Percentiles rank a stretch among this genome's conserved stretches.
These are phyloP conservation scores for Drosophila histrio DNA, from an alignment of 2,888 invertebrate species.

Conservation along the genomic window DNA sequence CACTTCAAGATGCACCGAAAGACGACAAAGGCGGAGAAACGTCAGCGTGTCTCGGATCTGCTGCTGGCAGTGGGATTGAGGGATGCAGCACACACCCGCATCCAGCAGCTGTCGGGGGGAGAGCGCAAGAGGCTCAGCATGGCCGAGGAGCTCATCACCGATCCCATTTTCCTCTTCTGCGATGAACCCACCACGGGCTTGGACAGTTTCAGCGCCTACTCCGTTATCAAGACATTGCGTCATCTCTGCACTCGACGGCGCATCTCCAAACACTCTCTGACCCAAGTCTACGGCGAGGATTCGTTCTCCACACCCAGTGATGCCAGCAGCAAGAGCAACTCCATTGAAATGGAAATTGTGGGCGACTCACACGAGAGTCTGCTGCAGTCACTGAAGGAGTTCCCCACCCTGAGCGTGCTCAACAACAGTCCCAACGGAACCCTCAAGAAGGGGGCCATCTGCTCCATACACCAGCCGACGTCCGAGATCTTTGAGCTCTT, in stretches of 20 bases:
- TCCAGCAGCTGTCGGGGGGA: slow-evolving; percentile 93
- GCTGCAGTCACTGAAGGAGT: slow-evolving; percentile 55
- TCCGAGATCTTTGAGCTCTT: slow-evolving; percentile 94
- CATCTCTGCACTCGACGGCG: slow-evolving; percentile 85
- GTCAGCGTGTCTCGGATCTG: slow-evolving; percentile 79
- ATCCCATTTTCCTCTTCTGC: slow-evolving; percentile 95
- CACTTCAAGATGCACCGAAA: slow-evolving; percentile 90
- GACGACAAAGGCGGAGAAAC: slow-evolving; percentile 83
- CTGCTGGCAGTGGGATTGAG: slow-evolving; percentile 88
- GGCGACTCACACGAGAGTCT: slow-evolving; percentile 54
- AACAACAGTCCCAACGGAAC: slow-evolving; percentile 69
- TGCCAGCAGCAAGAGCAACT: slow-evolving; percentile 59
- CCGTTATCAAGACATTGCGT: slow-evolving; percentile 89
- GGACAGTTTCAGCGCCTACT: slow-evolving; percentile 94
- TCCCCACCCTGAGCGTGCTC: slow-evolving; percentile 71
- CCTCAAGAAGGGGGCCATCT: slow-evolving; percentile 89
- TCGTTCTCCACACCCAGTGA: slow-evolving; percentile 68
- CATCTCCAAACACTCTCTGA: slow-evolving; percentile 66
- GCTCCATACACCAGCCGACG: slow-evolving; percentile 96
- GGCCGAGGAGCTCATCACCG: slow-evolving; percentile 94
- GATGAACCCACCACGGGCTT: slow-evolving; percentile 97
- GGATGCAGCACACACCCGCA: slow-evolving; percentile 89
- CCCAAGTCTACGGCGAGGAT: slow-evolving; percentile 77
- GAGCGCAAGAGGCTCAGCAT: slow-evolving; percentile 94
- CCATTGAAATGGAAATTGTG: slow-evolving; percentile 81